Percentiles rank a stretch among this genome's conserved stretches.
phyloP scores from a whole-genome alignment of 2,888 invertebrate genomes.

The Nowickia ferox region DNA sequence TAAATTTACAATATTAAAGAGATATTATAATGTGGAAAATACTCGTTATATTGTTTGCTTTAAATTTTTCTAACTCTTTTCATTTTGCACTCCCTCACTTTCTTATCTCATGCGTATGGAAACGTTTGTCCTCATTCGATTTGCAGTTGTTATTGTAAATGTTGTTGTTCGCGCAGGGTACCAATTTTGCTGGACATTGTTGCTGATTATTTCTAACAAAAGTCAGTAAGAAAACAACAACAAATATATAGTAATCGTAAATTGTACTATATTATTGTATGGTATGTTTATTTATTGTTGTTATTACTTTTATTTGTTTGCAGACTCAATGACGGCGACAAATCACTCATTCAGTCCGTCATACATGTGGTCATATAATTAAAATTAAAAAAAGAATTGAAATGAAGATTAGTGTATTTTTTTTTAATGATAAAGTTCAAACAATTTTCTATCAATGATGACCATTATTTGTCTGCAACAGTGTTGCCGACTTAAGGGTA shows the following conservation, averaged over 20 bases:
- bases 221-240: conserved; percentile 3
- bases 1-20: neutral
- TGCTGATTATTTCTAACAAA: conserved; percentile 42
- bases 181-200: conserved; percentile 52
- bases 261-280: conserved; percentile 48
- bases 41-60: neutral
- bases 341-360: conserved; percentile 16
- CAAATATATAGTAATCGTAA: neutral
- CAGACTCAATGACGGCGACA: conserved; percentile 59
- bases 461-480: too few relatives aligned
- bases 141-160: neutral
- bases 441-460: conserved; percentile 3
- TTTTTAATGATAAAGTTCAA: conserved; percentile 29
- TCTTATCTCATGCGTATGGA: conserved; percentile 30
- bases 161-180: conserved; percentile 30
- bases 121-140: conserved; percentile 16
- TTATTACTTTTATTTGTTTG: conserved; percentile 56
- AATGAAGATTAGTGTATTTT: conserved; percentile 5
- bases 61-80: neutral
- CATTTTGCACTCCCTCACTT: neutral
- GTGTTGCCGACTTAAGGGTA: too few relatives aligned
- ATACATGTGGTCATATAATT: conserved; percentile 35
- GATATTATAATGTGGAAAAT: neutral
- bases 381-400: conserved; percentile 16
- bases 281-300: conserved; percentile 15